A percentile compares a stretch with the other conserved stretches of the same genome.
Conservation (phyloP, 2,888 invertebrate species). For the Pimpla rufipes region DNA sequence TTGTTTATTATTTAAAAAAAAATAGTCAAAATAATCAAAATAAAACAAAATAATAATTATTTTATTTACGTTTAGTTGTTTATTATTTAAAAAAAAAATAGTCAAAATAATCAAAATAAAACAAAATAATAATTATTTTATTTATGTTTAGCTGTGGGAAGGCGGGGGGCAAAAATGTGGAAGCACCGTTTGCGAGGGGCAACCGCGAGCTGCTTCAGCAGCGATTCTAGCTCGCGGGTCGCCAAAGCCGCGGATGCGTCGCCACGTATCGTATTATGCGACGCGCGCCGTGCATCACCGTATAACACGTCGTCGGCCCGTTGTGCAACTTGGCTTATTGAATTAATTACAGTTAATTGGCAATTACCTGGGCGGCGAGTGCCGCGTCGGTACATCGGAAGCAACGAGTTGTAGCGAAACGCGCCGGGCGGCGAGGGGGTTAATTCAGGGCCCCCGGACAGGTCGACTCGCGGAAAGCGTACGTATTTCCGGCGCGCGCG, state of each 20-base stretch:
- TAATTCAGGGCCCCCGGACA: constrained; percentile 20
- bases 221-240: too few relatives aligned
- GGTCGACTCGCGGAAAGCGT: constrained; percentile 70
- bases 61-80: too few relatives aligned
- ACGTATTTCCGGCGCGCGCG: constrained; percentile 73
- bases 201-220: too few relatives aligned
- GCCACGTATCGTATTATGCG: constrained; percentile 23
- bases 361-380: constrained; percentile 73
- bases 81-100: too few relatives aligned
- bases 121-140: too few relatives aligned
- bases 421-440: background rate
- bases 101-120: too few relatives aligned
- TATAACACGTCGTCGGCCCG: constrained; percentile 30
- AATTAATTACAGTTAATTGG: constrained; percentile 82
- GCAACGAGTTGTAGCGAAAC: constrained; percentile 22
- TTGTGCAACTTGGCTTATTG: constrained; percentile 77
- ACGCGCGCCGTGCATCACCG: background rate
- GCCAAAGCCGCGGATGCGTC: constrained; percentile 12
- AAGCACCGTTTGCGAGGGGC: too few relatives aligned
- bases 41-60: too few relatives aligned
- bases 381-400: background rate
- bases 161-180: too few relatives aligned
- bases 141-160: too few relatives aligned
- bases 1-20: too few relatives aligned
- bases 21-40: too few relatives aligned